Conservation (phyloP, 2,888 invertebrate genomes). For the Volucella zonaria region DNA sequence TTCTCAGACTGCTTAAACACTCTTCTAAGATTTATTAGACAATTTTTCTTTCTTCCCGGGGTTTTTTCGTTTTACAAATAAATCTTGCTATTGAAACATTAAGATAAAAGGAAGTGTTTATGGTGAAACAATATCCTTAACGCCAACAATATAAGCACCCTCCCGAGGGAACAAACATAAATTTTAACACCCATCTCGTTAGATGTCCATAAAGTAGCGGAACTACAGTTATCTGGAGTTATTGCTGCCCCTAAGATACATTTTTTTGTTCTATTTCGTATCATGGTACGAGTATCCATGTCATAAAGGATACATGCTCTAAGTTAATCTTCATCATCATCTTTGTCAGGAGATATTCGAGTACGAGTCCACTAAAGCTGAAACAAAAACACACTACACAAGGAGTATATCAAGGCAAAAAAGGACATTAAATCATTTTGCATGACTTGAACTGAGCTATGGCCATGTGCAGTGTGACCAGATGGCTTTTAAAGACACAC, state of each 20-base stretch:
- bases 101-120: constrained; percentile 70
- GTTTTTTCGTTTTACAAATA: constrained; percentile 74
- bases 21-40: constrained; percentile 74
- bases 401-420: constrained; percentile 28
- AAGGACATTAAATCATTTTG: constrained; percentile 74
- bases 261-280: constrained; percentile 24
- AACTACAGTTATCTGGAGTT: constrained; percentile 66
- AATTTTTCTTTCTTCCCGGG: constrained; percentile 75
- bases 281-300: constrained; percentile 49
- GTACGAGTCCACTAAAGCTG: constrained; percentile 53
- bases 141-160: constrained; percentile 50
- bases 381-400: constrained; percentile 57
- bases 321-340: constrained; percentile 73
- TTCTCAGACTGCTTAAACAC: constrained; percentile 14
- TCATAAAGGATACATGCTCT: constrained; percentile 65
- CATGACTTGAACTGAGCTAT: constrained; percentile 66
- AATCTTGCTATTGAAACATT: constrained; percentile 70
- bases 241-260: constrained; percentile 59
- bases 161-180: constrained; percentile 67
- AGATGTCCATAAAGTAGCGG: constrained; percentile 67
- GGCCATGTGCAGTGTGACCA: too few relatives aligned
- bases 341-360: constrained; percentile 57
- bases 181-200: constrained; percentile 74
- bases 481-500: too few relatives aligned
- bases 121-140: constrained; percentile 72